Evolutionary conservation across 2,113 vertebrate species (phyloP), one percentile per base, ranked within the genome.

Genomic region (Rana temporaria): DNA sequence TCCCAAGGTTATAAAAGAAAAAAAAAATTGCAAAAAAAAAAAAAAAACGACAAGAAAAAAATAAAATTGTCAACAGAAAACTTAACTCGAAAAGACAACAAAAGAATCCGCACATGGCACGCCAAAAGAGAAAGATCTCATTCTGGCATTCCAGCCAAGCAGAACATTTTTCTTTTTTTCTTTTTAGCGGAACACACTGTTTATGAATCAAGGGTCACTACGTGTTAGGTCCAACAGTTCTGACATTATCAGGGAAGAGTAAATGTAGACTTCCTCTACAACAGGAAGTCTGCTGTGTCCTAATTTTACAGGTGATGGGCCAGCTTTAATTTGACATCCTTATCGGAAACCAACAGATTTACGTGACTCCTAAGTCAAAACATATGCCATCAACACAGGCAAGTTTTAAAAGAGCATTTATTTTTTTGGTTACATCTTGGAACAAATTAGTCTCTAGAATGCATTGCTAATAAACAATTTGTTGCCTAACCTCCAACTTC

Each of bases 201-300:
- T 89, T 91, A 89, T 84, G 85, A 88, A 88, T 90, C 87, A 89
- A 90, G 90, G 88, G 88, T 90, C 88, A 90, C 84, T 90, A 85
- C 85, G 87, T 87, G 87, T 90, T 88, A 88, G 38, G 79, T 86
- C 87, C 86, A 34, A 84, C 82, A 86, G 72, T 76, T 82, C 82
- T 56, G 81, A 80, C 63, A 84, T 87, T 89, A 89, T 89, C 67
- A 86, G 87, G 88, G 90, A 90, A 91, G 88, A 87, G 2, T 87
- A 89, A 89, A 88, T 90, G 88, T 88, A 86, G 87, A 87, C 87
- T 91, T 92, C 90, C 91, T 89, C 84, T 85, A 55, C 38, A 86
- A 90, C 85, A 91, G 91, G 90, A 92, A 90, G 90, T 87, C 86
- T 88, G 86, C 81, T 87, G 38, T 86, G 88, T 90, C 88, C 88